Base-by-base conservation (phyloP, 2,797 vertebrate species). In the Hephaestus fuliginosus region DNA sequence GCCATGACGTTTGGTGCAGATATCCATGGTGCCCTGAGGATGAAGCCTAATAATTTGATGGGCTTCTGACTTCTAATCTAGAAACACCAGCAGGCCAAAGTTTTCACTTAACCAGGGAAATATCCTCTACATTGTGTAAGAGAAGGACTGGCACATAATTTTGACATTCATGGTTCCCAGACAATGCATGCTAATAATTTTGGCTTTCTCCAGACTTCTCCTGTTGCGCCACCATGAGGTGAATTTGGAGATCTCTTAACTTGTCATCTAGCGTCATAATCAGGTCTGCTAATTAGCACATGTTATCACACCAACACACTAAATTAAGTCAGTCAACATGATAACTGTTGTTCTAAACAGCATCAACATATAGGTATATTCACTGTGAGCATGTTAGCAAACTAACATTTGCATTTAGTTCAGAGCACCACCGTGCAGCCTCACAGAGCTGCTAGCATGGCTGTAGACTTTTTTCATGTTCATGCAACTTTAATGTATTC, bases 391-490 rank as follows among this genome's bases (percentile, higher is more conserved):
- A 39, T 70, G 57, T 52, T 52, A 51, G 22, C 58, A 30, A 46
- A 3, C 15, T 28, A 10, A n/a, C 12, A 3, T 56, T 36, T 5
- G 25, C 25, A n/a, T 70, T 56, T 22, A 52, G 11, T 15, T 51
- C n/a, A 65, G 14, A 33, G 25, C 64, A 10, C 14, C 0, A 18
- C 46, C 39, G 57, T 22, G 14, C 14, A 61, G 30, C n/a, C 28
- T 33, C 18, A 46, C 25, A 36, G 41, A 58, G 44, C 22, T 62
- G 46, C 25, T 70, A 22, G 28, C 46, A 9, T 13, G 17, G 17
- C 46, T 61, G 15, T 20, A 61, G 41, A 70, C 53, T 28, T 17
- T 33, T 56, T 65, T 56, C 18, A 9, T 74, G 10, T 74, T 48
- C 3, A 57, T 25, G 61, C 48, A 28, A 22, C 6, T 15, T 53